Evolutionary conservation across 2,797 vertebrate species (phyloP), one percentile per base, ranked within the genome.

Genomic region (Catamblyrhynchus diadema): DNA sequence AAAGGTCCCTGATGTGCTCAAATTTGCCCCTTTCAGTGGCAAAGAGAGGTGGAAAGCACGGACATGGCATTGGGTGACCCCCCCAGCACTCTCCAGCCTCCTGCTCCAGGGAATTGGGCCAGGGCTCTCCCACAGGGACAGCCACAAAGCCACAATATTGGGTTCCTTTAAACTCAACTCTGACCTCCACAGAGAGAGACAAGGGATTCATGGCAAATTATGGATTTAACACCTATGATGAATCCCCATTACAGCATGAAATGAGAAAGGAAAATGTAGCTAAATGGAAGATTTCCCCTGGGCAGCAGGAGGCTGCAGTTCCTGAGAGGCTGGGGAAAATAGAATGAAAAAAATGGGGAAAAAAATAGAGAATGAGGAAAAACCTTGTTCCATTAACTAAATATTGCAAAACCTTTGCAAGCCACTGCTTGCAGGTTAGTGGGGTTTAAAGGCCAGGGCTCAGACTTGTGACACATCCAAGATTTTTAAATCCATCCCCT

Each of bases 231-330:
- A 97, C 95, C 92, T 95, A 75, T 93, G 94, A 96, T 97, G 97
- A 97, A 94, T 97, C 97, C 98, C 97, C 95, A 96, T 98, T 97
- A 97, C 94, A 97, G 97, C 97, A 96, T 97, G 97, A 98, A 98
- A 98, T 97, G 96, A 98, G 95, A 98, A 97, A 97, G 97, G 96
- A 97, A 98, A 98, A 97, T 69, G 86, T 90, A 85, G 86, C 96
- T 97, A 94, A 96, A 96, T 95, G 87, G 96, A 97, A 98, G 93
- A 86, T 94, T 75, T 97, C 94, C 97, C 96, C 65, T 65, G 37
- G 95, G 95, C 88, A 96, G 93, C 89, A 30, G 33, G 12, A 61
- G 70, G 42, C 86, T 82, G 65, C 62, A 66, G 60, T 65, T 81
- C 85, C 51, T 18, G 81, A 94, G 80, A 61, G 51, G 21, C 44